These are phyloP conservation scores for Bubo scandiacus DNA, from an alignment of 2,113 vertebrate genomes.

Conservation along the genomic window DNA sequence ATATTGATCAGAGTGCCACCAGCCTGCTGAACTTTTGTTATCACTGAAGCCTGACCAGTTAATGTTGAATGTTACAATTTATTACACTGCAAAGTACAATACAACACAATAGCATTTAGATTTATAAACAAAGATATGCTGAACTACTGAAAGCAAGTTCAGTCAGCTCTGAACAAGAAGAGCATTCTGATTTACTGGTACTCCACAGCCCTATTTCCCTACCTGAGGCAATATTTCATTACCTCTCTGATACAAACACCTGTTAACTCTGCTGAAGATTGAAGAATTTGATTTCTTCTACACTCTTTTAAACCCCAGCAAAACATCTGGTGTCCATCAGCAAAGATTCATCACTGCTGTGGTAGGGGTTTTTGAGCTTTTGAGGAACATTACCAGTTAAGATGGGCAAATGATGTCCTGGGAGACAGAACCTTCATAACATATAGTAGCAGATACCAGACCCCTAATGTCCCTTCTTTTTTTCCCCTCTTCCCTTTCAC, in stretches of 20 bases:
- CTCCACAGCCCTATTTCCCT: not conserved
- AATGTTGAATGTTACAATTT: slow-evolving; percentile 73
- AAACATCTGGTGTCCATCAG: slow-evolving; percentile 33
- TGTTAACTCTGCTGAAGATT: not conserved
- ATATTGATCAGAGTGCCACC: slow-evolving; percentile 72
- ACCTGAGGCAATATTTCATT: not conserved
- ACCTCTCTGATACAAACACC: not conserved
- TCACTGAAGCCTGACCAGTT: slow-evolving; percentile 75
- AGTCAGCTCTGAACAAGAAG: not conserved
- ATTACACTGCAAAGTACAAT: slow-evolving; percentile 64
- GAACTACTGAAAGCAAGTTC: slow-evolving; percentile 17
- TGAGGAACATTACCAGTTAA: not conserved
- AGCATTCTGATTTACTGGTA: not conserved
- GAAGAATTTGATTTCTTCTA: slow-evolving; percentile 3
- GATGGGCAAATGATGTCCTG: not conserved
- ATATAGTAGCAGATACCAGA: not conserved
- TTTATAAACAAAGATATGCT: slow-evolving; percentile 51
- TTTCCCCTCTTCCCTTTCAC: not conserved
- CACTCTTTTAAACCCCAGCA: not conserved
- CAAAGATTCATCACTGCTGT: not conserved
- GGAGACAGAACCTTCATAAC: not conserved
- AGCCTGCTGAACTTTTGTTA: slow-evolving; percentile 72
- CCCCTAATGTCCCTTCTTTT: accelerated
- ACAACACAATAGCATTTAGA: slow-evolving; percentile 45
- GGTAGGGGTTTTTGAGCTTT: not conserved